These are phyloP conservation scores for Pachyrhynchus sulphureomaculatus DNA, from an alignment of 1,140 invertebrate genomes.

Conservation along the genomic window DNA sequence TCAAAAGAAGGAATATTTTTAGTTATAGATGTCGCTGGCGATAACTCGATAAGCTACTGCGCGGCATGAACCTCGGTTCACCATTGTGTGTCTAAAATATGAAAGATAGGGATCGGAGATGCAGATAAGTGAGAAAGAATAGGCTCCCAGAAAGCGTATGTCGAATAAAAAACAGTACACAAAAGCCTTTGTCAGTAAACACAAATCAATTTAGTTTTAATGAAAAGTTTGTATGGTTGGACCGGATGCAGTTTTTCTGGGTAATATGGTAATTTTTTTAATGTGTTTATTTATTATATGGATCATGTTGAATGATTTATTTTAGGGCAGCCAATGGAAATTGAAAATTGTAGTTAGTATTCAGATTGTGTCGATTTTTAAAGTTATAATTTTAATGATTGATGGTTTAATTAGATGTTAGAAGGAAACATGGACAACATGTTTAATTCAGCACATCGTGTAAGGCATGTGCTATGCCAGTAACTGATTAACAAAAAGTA, in stretches of 20 bases:
- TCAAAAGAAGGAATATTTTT: constrained; percentile 22
- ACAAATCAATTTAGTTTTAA: constrained; percentile 45
- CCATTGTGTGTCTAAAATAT: constrained; percentile 49
- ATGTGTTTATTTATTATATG: constrained; percentile 16
- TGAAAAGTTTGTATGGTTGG: constrained; percentile 36
- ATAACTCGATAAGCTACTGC: constrained; percentile 40
- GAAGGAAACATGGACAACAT: no score
- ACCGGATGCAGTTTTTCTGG: constrained; percentile 28
- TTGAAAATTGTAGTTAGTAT: no score
- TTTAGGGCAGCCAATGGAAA: no score
- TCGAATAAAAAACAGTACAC: constrained; percentile 30
- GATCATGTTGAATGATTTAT: no score
- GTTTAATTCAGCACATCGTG: no score
- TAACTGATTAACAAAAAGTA: no score
- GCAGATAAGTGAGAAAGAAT: constrained; percentile 39
- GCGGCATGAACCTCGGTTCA: constrained; percentile 42
- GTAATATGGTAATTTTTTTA: constrained; percentile 26
- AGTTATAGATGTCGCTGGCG: constrained; percentile 36
- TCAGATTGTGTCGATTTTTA: no score
- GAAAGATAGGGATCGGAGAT: constrained; percentile 48
- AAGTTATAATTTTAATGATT: no score
- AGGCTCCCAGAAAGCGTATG: constrained; percentile 40
- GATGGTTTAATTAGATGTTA: no score
- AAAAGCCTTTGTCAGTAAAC: constrained; percentile 31
- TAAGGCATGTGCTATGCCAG: no score